phyloP scores from a whole-genome alignment of 2,113 vertebrate genomes.

The Rynchops niger region DNA sequence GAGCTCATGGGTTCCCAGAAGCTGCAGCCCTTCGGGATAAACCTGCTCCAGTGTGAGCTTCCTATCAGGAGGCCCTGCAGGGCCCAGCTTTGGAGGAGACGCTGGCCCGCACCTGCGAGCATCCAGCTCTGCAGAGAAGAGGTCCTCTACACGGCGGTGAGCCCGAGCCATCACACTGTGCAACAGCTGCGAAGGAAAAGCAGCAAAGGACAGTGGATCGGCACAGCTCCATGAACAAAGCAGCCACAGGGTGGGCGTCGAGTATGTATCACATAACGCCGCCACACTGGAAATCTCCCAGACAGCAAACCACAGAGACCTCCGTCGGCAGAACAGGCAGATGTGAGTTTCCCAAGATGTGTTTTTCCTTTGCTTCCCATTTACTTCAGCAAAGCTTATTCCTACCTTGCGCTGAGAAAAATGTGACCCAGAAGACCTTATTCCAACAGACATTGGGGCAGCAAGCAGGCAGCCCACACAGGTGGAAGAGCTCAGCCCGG shows the following conservation, averaged over 20 bases:
- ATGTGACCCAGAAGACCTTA: neutral
- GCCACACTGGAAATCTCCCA: neutral
- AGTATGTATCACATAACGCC: neutral
- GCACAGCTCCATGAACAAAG: neutral
- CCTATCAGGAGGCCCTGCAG: neutral
- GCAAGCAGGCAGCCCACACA: neutral
- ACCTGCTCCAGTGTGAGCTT: neutral
- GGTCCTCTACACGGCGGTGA: neutral
- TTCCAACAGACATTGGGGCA: accelerated
- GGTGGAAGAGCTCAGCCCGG: neutral
- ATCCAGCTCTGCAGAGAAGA: neutral
- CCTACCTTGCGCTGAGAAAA: neutral
- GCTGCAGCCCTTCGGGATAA: neutral
- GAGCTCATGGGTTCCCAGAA: neutral
- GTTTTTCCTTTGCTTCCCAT: neutral
- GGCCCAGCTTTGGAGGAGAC: neutral
- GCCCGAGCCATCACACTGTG: accelerated
- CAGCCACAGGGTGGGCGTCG: neutral
- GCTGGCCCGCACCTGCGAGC: accelerated
- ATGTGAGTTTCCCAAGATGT: neutral
- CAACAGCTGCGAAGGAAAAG: no score
- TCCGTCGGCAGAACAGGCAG: neutral
- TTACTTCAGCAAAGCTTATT: neutral
- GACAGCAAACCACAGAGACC: neutral
- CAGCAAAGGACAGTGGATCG: accelerated